phyloP scores from a whole-genome alignment of 2,797 vertebrate species.

The Chelonia mydas region DNA sequence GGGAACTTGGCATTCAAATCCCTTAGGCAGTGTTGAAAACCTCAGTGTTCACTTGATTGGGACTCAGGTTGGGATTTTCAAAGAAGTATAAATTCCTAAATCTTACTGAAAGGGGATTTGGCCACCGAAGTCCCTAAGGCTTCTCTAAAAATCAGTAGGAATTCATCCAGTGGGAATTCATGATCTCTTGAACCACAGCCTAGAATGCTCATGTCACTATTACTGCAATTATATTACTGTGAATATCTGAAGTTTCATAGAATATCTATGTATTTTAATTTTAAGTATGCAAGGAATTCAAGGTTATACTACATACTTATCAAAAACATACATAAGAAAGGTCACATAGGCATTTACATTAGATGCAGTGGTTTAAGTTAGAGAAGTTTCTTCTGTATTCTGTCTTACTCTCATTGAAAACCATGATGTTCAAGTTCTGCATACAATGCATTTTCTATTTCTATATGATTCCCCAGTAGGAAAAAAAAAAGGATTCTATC shows the following conservation, averaged over 20 bases:
- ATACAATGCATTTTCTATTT: neutral
- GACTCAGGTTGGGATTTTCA: neutral
- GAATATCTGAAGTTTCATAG: neutral
- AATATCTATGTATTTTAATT: neutral
- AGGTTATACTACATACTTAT: neutral
- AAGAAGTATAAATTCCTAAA: neutral
- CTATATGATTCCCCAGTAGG: neutral
- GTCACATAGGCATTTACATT: neutral
- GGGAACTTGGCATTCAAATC: too few relatives aligned
- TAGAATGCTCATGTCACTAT: neutral
- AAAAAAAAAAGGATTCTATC: neutral
- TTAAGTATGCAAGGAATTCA: neutral
- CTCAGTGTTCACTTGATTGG: too few relatives aligned
- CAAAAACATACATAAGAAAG: neutral
- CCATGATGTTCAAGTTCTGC: neutral
- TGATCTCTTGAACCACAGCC: neutral
- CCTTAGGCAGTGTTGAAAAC: too few relatives aligned
- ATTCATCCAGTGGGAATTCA: neutral
- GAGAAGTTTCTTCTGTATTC: neutral
- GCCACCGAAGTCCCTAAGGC: neutral
- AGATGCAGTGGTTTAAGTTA: neutral
- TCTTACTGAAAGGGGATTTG: neutral
- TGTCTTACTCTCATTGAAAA: neutral
- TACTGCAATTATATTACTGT: neutral
- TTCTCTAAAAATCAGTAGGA: neutral